These are phyloP conservation scores for Rhopalosiphum padi DNA, from an alignment of 1,140 invertebrate genomes.

Conservation along the genomic window DNA sequence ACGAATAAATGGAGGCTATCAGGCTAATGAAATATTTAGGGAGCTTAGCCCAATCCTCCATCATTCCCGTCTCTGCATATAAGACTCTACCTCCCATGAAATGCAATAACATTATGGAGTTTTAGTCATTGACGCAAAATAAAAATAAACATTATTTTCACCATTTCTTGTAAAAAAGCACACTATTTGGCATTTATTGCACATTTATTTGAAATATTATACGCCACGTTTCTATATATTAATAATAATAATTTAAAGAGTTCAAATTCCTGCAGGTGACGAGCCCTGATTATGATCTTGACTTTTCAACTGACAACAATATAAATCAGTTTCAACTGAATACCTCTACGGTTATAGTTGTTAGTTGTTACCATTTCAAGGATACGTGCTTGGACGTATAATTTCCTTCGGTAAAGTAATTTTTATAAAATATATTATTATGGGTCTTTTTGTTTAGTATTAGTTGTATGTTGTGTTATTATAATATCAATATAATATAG, in stretches of 20 bases:
- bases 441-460: not conserved
- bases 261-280: not conserved
- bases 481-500: not conserved
- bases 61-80: no score
- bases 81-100: no score
- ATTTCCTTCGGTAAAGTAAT: not conserved
- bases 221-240: not conserved
- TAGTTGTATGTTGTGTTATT: not conserved
- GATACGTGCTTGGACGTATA: not conserved
- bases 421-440: not conserved
- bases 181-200: not conserved
- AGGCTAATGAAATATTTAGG: no score
- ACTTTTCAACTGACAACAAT: not conserved
- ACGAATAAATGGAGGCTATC: no score
- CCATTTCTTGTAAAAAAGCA: not conserved
- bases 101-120: not conserved
- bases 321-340: not conserved
- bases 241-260: not conserved
- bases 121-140: not conserved
- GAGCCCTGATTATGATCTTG: not conserved
- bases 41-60: no score
- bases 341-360: not conserved
- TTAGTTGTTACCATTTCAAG: not conserved
- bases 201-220: not conserved
- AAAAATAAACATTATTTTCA: no score